Conservation (phyloP, 2,113 vertebrate genomes). For the Oceanites oceanicus region DNA sequence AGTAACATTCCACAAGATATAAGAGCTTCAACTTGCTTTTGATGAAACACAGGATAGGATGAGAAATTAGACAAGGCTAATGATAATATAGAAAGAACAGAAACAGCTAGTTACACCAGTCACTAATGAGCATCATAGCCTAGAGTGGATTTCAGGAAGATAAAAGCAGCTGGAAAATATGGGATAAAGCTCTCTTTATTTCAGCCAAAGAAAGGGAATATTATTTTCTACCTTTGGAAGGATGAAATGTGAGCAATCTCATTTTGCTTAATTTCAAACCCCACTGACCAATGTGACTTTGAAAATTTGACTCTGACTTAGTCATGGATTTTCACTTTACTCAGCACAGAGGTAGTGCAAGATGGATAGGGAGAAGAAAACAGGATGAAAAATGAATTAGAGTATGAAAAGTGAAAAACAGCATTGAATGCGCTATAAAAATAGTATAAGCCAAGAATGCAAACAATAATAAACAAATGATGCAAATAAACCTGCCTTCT, state of each 20-base stretch:
- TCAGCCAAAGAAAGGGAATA: neutral
- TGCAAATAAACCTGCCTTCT: neutral
- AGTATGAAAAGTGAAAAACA: neutral
- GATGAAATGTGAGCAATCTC: neutral
- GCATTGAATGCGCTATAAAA: neutral
- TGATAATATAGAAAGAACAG: neutral
- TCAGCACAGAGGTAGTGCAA: neutral
- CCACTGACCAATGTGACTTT: conserved; percentile 13
- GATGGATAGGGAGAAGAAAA: conserved; percentile 20
- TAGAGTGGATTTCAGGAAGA: neutral
- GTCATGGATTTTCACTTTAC: conserved; percentile 14
- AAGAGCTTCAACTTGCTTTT: conserved; percentile 39
- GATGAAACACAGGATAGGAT: neutral
- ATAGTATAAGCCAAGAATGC: neutral
- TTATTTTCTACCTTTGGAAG: neutral
- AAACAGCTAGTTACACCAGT: neutral
- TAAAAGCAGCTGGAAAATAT: neutral
- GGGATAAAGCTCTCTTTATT: neutral
- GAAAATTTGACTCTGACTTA: conserved; percentile 32
- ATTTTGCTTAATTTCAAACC: conserved; percentile 38
- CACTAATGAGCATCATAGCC: neutral
- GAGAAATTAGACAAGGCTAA: neutral
- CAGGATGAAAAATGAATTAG: conserved; percentile 27
- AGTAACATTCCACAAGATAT: conserved; percentile 19
- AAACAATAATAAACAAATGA: neutral